phyloP scores from a whole-genome alignment of 2,888 invertebrate species.

The Arrhopalites spinosus region DNA sequence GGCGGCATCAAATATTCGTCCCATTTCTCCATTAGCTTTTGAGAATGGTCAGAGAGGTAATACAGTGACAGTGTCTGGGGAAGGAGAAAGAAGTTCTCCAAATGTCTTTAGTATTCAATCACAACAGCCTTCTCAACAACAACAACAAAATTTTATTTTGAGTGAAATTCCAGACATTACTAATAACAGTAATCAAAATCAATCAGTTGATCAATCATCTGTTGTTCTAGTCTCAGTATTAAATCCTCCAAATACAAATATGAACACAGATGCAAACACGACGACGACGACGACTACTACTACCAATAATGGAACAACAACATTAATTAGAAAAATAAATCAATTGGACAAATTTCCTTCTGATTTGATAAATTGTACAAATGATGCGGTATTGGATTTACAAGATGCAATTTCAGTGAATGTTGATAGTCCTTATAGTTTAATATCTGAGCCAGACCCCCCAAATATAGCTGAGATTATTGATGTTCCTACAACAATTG shows the following conservation, averaged over 20 bases:
- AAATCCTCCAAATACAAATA: background rate
- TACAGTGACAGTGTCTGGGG: background rate
- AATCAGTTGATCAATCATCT: conserved; percentile 13
- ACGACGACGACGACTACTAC: background rate
- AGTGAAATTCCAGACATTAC: background rate
- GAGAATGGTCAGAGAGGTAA: conserved; percentile 35
- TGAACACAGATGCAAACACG: background rate
- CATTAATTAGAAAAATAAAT: background rate
- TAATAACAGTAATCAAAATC: conserved; percentile 19
- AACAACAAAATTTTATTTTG: conserved; percentile 17
- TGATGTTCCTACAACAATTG: conserved; percentile 48
- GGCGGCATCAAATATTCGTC: conserved; percentile 55
- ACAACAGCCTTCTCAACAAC: conserved; percentile 9
- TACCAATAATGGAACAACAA: background rate
- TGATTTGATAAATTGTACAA: conserved; percentile 47
- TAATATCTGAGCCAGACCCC: conserved; percentile 51
- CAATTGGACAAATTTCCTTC: conserved; percentile 17
- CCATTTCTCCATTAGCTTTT: conserved; percentile 53
- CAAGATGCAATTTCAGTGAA: conserved; percentile 50
- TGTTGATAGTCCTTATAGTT: conserved; percentile 49
- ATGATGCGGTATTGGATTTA: conserved; percentile 50
- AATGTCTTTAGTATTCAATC: background rate
- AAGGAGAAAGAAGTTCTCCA: conserved; percentile 33
- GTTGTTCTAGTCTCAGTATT: conserved; percentile 17
- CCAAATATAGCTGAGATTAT: conserved; percentile 52